These are phyloP conservation scores for Drosophila nigrodunni DNA, from an alignment of 1,140 invertebrate genomes.

Conservation along the genomic window DNA sequence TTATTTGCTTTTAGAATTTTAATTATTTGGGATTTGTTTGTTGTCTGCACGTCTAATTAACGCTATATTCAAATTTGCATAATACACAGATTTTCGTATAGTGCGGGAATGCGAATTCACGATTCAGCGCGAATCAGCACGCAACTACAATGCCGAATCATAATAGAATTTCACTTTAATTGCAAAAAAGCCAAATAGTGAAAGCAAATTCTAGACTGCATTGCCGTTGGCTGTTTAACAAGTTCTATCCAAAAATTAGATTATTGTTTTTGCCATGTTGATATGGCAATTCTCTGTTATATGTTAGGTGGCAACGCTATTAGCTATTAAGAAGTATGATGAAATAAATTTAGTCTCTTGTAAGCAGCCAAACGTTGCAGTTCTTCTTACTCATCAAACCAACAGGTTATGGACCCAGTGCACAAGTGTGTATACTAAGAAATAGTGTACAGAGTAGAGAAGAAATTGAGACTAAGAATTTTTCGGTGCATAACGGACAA, in stretches of 20 bases:
- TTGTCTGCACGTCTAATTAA: conserved; percentile 45
- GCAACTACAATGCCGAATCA: conserved; percentile 24
- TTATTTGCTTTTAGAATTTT: conserved; percentile 31
- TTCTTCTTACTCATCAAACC: too few species aligned
- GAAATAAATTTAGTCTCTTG: too few species aligned
- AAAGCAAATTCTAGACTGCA: conserved; percentile 12
- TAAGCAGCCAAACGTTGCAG: too few species aligned
- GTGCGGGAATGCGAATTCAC: background rate
- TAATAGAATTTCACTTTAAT: conserved; percentile 40
- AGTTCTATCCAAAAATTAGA: conserved; percentile 20
- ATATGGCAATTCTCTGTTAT: too few species aligned
- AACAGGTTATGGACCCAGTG: too few species aligned
- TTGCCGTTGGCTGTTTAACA: background rate
- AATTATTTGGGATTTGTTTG: conserved; percentile 15
- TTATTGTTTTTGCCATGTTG: conserved; percentile 30
- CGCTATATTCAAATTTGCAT: conserved; percentile 45
- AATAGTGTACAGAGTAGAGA: too few species aligned
- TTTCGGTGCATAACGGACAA: too few species aligned
- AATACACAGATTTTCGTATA: conserved; percentile 13
- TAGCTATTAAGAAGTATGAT: too few species aligned
- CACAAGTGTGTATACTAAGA: too few species aligned
- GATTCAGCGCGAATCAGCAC: background rate
- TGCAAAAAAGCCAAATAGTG: conserved; percentile 32
- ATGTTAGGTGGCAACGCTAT: too few species aligned
- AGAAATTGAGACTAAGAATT: too few species aligned